Base-by-base conservation (phyloP, 2,113 vertebrate genomes). In the Fulmarus glacialis region DNA sequence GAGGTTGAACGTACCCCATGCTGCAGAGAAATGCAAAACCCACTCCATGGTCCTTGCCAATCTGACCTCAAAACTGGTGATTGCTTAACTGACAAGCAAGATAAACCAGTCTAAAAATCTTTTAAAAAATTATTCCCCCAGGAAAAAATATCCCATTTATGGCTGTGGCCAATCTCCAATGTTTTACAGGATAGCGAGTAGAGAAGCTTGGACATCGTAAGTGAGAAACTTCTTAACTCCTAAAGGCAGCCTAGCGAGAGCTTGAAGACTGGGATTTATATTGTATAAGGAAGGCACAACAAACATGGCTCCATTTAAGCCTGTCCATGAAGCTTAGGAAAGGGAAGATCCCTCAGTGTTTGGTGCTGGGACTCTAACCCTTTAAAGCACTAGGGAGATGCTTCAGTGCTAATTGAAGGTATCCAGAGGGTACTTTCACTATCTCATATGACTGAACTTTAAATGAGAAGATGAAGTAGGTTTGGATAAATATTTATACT, bases 401-500 rank as follows among this genome's bases (percentile, higher is more conserved):
- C 42, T 90, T 79, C 67, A 45, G 58, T 42, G 58, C 18, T 93
- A 71, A 64, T 15, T 79, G 58, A 79, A 87, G 79, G 62, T 85
- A 38, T 90, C 47, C 5, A 2, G 84, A 93, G 73, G 26, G 26
- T 78, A 19, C 71, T 90, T 87, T 19, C 15, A 24, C 36, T 62
- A 21, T 92, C 67, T 94, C 32, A 47, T 66, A 70, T 42, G 79
- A 62, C 38, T 81, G 77, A 94, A 85, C 47, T 92, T 87, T 96
- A 87, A 91, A 93, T 89, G 75, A 75, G 90, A 90, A 79, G 79
- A 92, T 91, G 94, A 68, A 95, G 66, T 78, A 58, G 64, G 75
- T 92, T 82, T 85, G 84, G 67, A 93, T 95, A 97, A 97, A 97
- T 97, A 97, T 97, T 97, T 97, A 93, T 94, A 75, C 84, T 82